Percentiles rank a stretch among this genome's conserved stretches.
These are phyloP conservation scores for Chaunax sp. DNA, from an alignment of 2,797 vertebrate species.

Conservation along the genomic window DNA sequence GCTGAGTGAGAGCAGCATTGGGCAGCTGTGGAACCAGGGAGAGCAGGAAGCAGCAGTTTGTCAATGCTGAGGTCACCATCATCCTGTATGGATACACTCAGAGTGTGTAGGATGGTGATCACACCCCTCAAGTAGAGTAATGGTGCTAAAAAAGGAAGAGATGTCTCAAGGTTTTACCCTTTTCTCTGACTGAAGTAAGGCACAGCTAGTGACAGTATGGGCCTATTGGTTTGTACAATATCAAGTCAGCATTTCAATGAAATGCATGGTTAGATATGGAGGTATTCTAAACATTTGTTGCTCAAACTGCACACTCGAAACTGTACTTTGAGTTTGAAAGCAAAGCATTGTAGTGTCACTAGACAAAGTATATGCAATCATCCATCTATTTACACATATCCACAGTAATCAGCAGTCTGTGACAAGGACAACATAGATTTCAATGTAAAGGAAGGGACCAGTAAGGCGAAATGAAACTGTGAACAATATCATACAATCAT, in stretches of 20 bases:
- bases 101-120: slow-evolving; percentile 1
- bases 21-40: slow-evolving; percentile 67
- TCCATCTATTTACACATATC: slow-evolving; percentile 13
- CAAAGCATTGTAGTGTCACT: slow-evolving; percentile 18
- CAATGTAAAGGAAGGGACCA: slow-evolving; percentile 26
- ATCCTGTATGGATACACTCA: not conserved
- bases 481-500: slow-evolving; percentile 41
- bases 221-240: slow-evolving; percentile 39
- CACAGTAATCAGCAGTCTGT: slow-evolving; percentile 13
- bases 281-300: slow-evolving; percentile 29
- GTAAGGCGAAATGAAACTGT: slow-evolving; percentile 50
- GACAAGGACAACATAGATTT: slow-evolving; percentile 1
- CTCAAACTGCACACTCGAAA: slow-evolving; percentile 45
- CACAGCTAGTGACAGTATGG: slow-evolving; percentile 5
- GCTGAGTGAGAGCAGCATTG: slow-evolving; percentile 60
- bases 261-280: slow-evolving; percentile 49
- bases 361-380: slow-evolving; percentile 40
- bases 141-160: not conserved
- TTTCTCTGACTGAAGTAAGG: slow-evolving; percentile 16
- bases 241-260: slow-evolving; percentile 49
- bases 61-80: slow-evolving; percentile 66
- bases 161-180: slow-evolving; percentile 4
- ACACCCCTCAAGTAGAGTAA: slow-evolving; percentile 10
- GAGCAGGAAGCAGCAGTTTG: slow-evolving; percentile 59
- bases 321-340: slow-evolving; percentile 21